Evolutionary conservation across 2,888 invertebrate species (phyloP).

Genomic region (Sericinus montela): DNA sequence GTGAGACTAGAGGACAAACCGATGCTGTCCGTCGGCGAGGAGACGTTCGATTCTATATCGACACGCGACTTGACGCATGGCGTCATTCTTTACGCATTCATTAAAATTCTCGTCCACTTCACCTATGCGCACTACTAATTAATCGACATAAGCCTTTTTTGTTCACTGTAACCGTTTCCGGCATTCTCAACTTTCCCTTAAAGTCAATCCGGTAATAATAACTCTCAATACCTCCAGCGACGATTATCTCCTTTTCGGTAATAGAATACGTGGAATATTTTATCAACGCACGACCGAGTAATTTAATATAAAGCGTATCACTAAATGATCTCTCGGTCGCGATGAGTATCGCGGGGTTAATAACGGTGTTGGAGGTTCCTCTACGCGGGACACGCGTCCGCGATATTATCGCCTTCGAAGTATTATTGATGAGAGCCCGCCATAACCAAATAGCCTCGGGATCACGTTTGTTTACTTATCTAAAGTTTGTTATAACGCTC

Average conservation of each 20-base stretch:
- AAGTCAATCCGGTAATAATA: conserved; percentile 37
- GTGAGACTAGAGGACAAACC: conserved; percentile 47
- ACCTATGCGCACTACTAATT: conserved; percentile 34
- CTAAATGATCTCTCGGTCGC: conserved; percentile 71
- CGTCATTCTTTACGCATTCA: conserved; percentile 48
- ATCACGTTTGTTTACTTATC: conserved; percentile 74
- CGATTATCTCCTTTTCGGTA: conserved; percentile 74
- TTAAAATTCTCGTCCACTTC: conserved; percentile 42
- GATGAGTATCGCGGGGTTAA: conserved; percentile 73
- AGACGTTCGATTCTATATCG: conserved; percentile 48
- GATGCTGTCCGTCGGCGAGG: conserved; percentile 28
- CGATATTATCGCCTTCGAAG: conserved; percentile 70
- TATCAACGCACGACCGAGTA: conserved; percentile 78
- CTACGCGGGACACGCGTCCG: conserved; percentile 70
- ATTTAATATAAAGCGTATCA: conserved; percentile 80
- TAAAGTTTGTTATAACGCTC: conserved; percentile 50
- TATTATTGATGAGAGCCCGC: conserved; percentile 73
- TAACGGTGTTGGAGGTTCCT: conserved; percentile 74
- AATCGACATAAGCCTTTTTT: conserved; percentile 27
- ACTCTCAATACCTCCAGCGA: conserved; percentile 53
- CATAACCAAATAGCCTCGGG: conserved; percentile 74
- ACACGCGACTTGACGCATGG: conserved; percentile 68
- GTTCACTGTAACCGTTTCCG: conserved; percentile 27
- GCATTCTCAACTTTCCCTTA: conserved; percentile 32
- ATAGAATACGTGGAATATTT: conserved; percentile 76